Conservation (phyloP, 2,113 vertebrate species). For the Istiophorus platypterus region DNA sequence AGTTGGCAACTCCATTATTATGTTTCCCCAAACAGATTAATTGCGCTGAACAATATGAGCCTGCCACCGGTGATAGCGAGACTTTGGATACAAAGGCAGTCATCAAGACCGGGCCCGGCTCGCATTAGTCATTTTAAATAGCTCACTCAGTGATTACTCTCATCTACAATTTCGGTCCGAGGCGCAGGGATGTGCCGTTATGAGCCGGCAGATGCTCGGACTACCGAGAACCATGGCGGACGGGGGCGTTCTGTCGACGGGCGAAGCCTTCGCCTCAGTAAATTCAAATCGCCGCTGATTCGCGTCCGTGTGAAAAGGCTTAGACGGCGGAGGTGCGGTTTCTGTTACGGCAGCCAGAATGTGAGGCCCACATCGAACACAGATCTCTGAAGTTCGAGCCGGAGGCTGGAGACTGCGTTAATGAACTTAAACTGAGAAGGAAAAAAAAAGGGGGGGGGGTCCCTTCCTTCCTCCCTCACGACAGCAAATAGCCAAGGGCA, state of each 20-base stretch:
- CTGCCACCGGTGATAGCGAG: slow-evolving; percentile 68
- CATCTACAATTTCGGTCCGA: slow-evolving; percentile 9
- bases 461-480: slow-evolving; percentile 87
- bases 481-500: slow-evolving; percentile 99
- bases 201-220: slow-evolving; percentile 16
- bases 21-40: slow-evolving; percentile 78
- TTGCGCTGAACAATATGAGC: slow-evolving; percentile 71
- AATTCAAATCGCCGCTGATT: neutral
- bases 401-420: slow-evolving; percentile 84
- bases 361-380: neutral
- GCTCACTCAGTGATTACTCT: slow-evolving; percentile 65
- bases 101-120: slow-evolving; percentile 48
- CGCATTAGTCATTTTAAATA: slow-evolving; percentile 73
- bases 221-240: slow-evolving; percentile 4
- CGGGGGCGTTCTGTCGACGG: too few relatives aligned
- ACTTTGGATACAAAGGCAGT: slow-evolving; percentile 71
- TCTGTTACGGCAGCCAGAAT: neutral
- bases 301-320: neutral
- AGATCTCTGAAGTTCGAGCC: slow-evolving; percentile 75
- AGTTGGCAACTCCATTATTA: slow-evolving; percentile 77
- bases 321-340: neutral
- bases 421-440: slow-evolving; percentile 91
- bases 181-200: neutral
- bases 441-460: too few relatives aligned
- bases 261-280: neutral